Conservation (phyloP, 2,113 vertebrate genomes). For the Centropus bengalensis region DNA sequence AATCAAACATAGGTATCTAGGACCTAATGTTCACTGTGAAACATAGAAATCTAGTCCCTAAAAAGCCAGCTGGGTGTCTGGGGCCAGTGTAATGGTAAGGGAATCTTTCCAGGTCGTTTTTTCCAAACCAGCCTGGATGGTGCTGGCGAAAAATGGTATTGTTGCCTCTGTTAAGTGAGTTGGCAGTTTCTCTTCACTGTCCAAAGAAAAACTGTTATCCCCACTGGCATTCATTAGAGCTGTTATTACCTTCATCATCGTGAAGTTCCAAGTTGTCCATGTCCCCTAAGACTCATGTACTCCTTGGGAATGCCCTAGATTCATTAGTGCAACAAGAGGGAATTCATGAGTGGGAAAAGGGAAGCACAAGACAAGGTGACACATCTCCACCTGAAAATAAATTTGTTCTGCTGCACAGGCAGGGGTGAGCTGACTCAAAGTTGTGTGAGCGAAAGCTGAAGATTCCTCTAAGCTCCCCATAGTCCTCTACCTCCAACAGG, state of each 20-base stretch:
- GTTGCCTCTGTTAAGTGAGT: background rate
- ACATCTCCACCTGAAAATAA: background rate
- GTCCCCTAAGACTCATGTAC: background rate
- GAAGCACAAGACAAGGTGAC: background rate
- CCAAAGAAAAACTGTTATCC: background rate
- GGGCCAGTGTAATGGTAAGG: background rate
- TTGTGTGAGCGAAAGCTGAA: background rate
- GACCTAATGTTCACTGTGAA: background rate
- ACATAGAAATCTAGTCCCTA: background rate
- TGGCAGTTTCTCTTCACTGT: background rate
- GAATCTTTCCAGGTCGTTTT: background rate
- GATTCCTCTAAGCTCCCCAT: background rate
- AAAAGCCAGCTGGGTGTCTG: background rate
- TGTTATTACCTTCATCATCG: background rate
- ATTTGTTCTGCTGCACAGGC: background rate
- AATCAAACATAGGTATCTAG: background rate
- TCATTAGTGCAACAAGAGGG: background rate
- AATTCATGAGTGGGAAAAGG: background rate
- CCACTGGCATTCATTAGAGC: background rate
- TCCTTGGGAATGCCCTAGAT: background rate
- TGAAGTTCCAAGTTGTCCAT: background rate
- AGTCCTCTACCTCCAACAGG: conserved; percentile 18
- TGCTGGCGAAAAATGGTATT: background rate
- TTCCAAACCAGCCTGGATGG: background rate
- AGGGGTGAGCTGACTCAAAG: background rate